These are phyloP conservation scores for Poliocrania exsul DNA, from an alignment of 2,797 vertebrate species.

Conservation along the genomic window DNA sequence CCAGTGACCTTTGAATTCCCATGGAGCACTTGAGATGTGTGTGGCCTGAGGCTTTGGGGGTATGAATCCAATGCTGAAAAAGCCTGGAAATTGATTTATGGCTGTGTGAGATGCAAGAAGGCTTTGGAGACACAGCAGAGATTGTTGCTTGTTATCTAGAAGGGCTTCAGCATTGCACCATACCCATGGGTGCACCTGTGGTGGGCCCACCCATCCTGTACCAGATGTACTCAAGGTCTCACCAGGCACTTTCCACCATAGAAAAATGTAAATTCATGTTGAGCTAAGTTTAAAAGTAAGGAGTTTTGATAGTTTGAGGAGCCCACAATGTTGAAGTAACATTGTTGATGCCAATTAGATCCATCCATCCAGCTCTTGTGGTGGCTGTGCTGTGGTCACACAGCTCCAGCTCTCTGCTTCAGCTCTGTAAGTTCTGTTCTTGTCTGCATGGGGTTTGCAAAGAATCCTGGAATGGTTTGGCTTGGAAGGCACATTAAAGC, in stretches of 20 bases:
- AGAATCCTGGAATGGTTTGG: background rate
- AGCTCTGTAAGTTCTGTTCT: background rate
- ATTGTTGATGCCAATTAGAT: accelerated
- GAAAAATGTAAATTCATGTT: background rate
- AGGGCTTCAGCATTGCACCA: background rate
- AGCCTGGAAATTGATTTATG: background rate
- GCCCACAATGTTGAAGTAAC: background rate
- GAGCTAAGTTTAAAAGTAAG: background rate
- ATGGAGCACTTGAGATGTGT: background rate
- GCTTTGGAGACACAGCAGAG: background rate
- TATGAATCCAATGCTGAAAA: background rate
- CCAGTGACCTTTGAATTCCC: background rate
- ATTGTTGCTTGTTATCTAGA: background rate
- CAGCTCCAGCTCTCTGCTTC: background rate
- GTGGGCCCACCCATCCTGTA: background rate
- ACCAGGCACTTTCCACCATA: background rate
- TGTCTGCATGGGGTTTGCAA: background rate
- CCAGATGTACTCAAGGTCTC: accelerated
- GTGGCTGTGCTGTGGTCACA: background rate
- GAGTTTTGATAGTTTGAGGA: background rate
- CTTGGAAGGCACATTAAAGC: background rate
- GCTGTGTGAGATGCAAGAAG: background rate
- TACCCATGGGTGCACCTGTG: too few relatives aligned
- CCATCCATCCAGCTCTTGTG: background rate
- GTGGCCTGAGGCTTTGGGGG: background rate